Evolutionary conservation across 1,140 invertebrate species (phyloP), one percentile per base, ranked within the genome.

Genomic region (Bombus fervidus): DNA sequence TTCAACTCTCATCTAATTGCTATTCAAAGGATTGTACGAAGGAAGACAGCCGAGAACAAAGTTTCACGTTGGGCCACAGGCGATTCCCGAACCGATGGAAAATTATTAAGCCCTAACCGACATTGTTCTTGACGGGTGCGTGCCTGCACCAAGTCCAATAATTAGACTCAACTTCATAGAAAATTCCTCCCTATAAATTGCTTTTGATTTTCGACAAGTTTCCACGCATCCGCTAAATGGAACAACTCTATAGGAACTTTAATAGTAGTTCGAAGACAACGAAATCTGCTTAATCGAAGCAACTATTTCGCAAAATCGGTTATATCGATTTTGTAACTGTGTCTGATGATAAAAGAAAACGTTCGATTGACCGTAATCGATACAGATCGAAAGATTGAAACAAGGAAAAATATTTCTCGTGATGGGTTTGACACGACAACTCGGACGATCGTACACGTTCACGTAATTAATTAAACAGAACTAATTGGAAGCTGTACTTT

Each of bases 11-110:
- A 41, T n/a, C 37, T 81, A 82, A 86, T 82, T 86, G 79, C 41
- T 82, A 86, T 82, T 86, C 84, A 86, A 82, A 82, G 74, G 53
- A 41, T 75, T 71, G 72, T 39, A 34, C n/a, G 64, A 69, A 76
- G 13, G 37, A 59, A 77, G 72, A 75, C 72, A 82, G 47, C 66
- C 64, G 5, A 18, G 43, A 81, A 68, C 57, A 64, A 73, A 86
- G 79, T 86, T 86, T 76, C 43, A 64, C 31, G 73, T 4, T 25
- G 34, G 64, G 64, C 74, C 41, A 28, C 66, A 10, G 31, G 66
- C 66, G n/a, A 82, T 82, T 57, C 43, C 41, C 64, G 8, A 22
- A 31, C 12, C 66, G 66, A 53, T 71, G 68, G 78, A 81, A 81
- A 81, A 81, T 81, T 81, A 71, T 81, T 39, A 71, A 39, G 13